A percentile compares a stretch with the other conserved stretches of the same genome.
Conservation (phyloP, 2,113 vertebrate species). For the Galeopterus variegatus region DNA sequence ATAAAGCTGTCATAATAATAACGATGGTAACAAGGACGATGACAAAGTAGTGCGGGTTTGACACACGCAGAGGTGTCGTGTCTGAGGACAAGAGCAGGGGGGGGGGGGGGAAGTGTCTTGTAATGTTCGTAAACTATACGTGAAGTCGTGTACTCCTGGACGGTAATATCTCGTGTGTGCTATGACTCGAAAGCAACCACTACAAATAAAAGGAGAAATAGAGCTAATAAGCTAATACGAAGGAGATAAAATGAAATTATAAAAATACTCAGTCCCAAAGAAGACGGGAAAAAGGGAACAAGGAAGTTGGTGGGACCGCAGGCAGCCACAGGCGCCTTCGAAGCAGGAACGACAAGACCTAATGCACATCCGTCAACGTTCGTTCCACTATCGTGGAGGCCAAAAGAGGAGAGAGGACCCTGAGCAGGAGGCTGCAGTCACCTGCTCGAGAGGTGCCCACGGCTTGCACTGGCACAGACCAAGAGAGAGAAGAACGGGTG, state of each 20-base stretch:
- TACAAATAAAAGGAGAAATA: background rate
- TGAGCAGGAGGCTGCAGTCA: background rate
- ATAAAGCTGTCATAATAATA: background rate
- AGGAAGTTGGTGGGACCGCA: background rate
- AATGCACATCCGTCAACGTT: background rate
- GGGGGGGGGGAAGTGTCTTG: rapidly evolving
- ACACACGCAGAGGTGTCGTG: rapidly evolving
- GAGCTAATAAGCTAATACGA: background rate
- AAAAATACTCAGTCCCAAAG: background rate
- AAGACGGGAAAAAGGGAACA: background rate
- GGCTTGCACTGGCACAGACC: background rate
- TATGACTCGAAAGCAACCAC: background rate
- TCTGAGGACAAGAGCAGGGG: too few species aligned
- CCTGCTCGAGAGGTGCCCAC: rapidly evolving
- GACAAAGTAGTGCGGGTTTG: background rate
- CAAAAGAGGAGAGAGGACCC: background rate
- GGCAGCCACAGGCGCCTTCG: background rate
- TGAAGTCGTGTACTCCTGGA: background rate
- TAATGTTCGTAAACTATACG: background rate
- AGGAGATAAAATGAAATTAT: background rate
- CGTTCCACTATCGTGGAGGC: background rate
- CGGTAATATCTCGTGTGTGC: rapidly evolving
- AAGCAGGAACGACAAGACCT: background rate
- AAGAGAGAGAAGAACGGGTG: too few species aligned
- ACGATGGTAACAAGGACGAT: background rate